Percentiles rank a stretch among this genome's conserved stretches.
These are phyloP conservation scores for Smittia aterrima DNA, from an alignment of 2,888 invertebrate species.

Conservation along the genomic window DNA sequence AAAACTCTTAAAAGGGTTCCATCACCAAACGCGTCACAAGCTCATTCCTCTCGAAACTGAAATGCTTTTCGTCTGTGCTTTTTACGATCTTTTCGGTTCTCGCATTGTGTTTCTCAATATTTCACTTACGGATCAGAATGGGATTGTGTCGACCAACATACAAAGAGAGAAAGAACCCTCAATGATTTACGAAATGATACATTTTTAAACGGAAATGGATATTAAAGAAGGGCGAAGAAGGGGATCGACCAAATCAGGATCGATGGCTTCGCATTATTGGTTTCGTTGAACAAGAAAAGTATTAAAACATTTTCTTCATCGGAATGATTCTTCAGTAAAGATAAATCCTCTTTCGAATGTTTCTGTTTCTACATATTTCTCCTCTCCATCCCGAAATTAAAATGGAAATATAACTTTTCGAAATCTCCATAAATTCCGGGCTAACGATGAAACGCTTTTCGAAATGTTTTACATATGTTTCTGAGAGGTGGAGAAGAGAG, in stretches of 20 bases:
- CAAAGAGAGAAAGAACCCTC: background rate
- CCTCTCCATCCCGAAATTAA: background rate
- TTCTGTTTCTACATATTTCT: background rate
- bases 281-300: background rate
- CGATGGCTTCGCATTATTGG: background rate
- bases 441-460: background rate
- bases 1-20: no score
- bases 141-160: background rate
- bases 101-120: background rate
- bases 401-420: constrained; percentile 16
- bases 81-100: constrained; percentile 26
- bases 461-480: constrained; percentile 33
- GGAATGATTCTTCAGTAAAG: background rate
- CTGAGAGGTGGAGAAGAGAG: background rate
- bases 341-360: background rate
- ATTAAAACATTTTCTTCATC: background rate
- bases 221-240: constrained; percentile 11
- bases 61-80: constrained; percentile 21
- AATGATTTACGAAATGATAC: constrained; percentile 35
- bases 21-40: no score
- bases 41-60: background rate
- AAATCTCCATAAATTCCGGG: constrained; percentile 28
- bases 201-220: constrained; percentile 32
- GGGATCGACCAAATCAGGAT: constrained; percentile 8
- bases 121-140: constrained; percentile 17